Evolutionary conservation across 1,140 invertebrate genomes (phyloP), one percentile per base, ranked within the genome.

Genomic region (Nylanderia fulva): DNA sequence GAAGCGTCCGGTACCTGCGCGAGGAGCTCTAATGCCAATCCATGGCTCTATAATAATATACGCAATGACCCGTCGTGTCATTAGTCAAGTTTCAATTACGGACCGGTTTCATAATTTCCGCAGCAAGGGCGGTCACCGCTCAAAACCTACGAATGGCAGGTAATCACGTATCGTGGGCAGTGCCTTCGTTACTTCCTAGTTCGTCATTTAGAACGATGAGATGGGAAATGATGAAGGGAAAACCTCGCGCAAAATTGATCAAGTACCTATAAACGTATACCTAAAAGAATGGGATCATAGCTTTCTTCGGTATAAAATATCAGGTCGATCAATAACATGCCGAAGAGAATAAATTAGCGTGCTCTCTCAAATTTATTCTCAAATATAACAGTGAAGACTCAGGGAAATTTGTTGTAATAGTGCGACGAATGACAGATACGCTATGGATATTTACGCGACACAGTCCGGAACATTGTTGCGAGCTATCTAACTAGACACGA

Each of bases 11-110:
- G 33, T 27, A 64, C 63, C 61, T 33, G 56, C 29, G 61, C 48
- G 77, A 79, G 45, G 74, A 85, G 45, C 36, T 77, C 36, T 77
- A 79, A 66, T 79, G 83, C 13, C 52, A 48, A 76, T 84, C 60
- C 72, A 66, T 60, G 39, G 21, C 80, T 76, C 45, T 48, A 48
- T 48, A 48, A 69, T 80, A 80, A 77, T 80, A 85, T 85, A 61
- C 84, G 84, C 39, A 77, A 66, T 84, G 71, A 85, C 54, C 58
- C 64, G 56, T 69, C 84, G 72, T 82, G 84, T 85, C 84, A 85
- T 85, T 85, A 85, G 84, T 85, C 84, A 82, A 85, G 77, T 85
- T 85, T 77, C 77, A 83, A 85, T 85, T 85, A 85, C 48, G 58
- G 84, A 82, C 84, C 66, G 84, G 84, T 85, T 85, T 72, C 66